These are phyloP conservation scores for Leptura quadrifasciata DNA, from an alignment of 2,888 invertebrate species.

Conservation along the genomic window DNA sequence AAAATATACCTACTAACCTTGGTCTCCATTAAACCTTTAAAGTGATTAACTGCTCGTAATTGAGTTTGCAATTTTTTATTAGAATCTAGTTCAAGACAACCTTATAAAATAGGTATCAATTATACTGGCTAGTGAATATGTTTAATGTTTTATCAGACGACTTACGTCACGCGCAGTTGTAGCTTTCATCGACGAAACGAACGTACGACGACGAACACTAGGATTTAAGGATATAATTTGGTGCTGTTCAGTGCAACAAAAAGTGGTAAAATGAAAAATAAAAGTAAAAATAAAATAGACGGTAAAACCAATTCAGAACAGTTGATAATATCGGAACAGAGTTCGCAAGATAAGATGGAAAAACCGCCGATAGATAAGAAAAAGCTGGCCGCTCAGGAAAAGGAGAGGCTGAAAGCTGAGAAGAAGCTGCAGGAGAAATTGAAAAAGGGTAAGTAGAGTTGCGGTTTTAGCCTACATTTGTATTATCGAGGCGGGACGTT, in stretches of 20 bases:
- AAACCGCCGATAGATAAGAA: slow-evolving; percentile 77
- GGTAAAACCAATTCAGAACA: slow-evolving; percentile 71
- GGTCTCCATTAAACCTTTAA: slow-evolving; percentile 31
- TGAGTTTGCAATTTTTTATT: slow-evolving; percentile 31
- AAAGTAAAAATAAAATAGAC: slow-evolving; percentile 66
- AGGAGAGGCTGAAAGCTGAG: slow-evolving; percentile 75
- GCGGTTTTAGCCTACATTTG: too few relatives aligned
- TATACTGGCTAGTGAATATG: background rate
- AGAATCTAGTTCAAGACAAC: slow-evolving; percentile 42
- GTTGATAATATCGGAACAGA: slow-evolving; percentile 78
- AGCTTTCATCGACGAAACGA: background rate
- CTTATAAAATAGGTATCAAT: slow-evolving; percentile 30
- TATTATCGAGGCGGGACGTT: too few relatives aligned
- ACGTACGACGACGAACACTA: background rate
- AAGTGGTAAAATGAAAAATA: slow-evolving; percentile 64
- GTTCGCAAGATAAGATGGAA: slow-evolving; percentile 75
- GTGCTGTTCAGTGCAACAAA: slow-evolving; percentile 8
- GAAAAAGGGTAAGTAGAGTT: slow-evolving; percentile 72
- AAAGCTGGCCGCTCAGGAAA: slow-evolving; percentile 71
- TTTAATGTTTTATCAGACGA: background rate
- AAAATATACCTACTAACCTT: slow-evolving; percentile 23
- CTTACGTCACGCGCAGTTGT: background rate
- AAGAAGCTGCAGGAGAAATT: slow-evolving; percentile 76
- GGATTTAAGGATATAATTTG: background rate
- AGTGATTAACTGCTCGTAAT: slow-evolving; percentile 36